Base-by-base conservation (phyloP, 2,888 invertebrate genomes). In the Holacanthella duospinosa region DNA sequence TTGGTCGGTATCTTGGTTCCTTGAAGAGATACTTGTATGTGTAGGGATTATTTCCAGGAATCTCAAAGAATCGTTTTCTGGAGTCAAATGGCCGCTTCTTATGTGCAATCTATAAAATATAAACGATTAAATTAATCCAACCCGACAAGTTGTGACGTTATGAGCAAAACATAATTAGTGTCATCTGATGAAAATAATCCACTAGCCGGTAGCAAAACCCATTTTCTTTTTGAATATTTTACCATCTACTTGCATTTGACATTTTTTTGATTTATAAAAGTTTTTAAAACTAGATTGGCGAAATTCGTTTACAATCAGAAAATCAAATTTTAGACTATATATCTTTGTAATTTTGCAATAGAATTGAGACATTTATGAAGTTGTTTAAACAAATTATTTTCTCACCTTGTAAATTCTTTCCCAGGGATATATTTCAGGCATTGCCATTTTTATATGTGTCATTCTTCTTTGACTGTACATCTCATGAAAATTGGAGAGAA, bases 371-470 rank as follows among this genome's bases (percentile, higher is more conserved):
- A n/a, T n/a, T 27, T 55, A 25, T 19, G n/a, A 26, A 19, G 28
- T 9, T 58, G 27, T 21, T 29, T 4, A 12, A 28, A 28, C 2
- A 36, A 59, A 44, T 43, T 9, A 29, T 69, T 57, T 62, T 43
- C 48, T 56, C 43, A 76, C 73, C 69, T 89, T 86, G 76, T 89
- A 93, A 67, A 93, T 86, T 68, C 82, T 82, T 75, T 92, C 89
- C 92, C 92, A 93, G 63, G 84, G 76, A 74, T 87, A 86, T 43
- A 85, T 79, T 79, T 92, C 90, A 26, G 88, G 86, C 16, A 77
- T 64, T 55, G 83, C 77, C 25, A 81, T 78, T 74, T 84, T 82
- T 63, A 83, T 80, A 19, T 21, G 29, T 9, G 29, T 61, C 60
- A 28, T 43, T 29, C 9, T 84, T 68, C 87, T 82, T 75, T 88